A percentile compares a stretch with the other conserved stretches of the same genome.
Evolutionary conservation across 2,113 vertebrate genomes (phyloP).

Genomic region (Saimiri boliviensis): DNA sequence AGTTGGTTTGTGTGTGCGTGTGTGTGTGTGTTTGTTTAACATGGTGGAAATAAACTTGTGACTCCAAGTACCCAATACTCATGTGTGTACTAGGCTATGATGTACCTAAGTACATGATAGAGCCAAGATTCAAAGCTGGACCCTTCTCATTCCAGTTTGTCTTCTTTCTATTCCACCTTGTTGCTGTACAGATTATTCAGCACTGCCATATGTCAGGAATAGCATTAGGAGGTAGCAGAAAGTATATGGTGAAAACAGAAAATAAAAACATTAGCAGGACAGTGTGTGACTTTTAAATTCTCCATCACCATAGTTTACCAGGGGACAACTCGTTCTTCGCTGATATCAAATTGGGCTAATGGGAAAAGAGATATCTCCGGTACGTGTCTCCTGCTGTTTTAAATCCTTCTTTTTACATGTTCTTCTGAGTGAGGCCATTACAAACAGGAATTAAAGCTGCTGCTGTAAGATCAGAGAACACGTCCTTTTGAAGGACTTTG

Average conservation of each 20-base stretch:
- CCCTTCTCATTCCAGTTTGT: not conserved
- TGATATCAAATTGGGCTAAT: not conserved
- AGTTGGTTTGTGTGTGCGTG: not conserved
- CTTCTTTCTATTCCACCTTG: not conserved
- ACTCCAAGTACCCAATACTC: not conserved
- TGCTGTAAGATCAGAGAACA: not conserved
- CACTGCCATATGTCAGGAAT: not conserved
- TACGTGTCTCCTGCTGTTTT: not conserved
- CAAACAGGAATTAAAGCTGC: not conserved
- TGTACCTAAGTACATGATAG: not conserved
- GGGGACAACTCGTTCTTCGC: not conserved
- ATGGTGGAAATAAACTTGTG: not conserved
- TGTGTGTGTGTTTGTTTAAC: not conserved
- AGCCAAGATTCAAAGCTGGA: not conserved
- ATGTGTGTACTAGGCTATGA: not conserved
- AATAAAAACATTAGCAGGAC: not conserved
- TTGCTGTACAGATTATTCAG: not conserved
- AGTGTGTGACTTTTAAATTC: not conserved
- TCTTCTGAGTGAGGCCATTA: not conserved
- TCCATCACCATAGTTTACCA: not conserved
- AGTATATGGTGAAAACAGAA: not conserved
- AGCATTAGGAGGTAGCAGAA: not conserved
- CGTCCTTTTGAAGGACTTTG: not conserved
- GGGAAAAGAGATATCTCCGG: not conserved
- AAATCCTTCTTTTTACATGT: not conserved